phyloP scores from a whole-genome alignment of 2,797 vertebrate species.

The Semaprochilodus insignis region DNA sequence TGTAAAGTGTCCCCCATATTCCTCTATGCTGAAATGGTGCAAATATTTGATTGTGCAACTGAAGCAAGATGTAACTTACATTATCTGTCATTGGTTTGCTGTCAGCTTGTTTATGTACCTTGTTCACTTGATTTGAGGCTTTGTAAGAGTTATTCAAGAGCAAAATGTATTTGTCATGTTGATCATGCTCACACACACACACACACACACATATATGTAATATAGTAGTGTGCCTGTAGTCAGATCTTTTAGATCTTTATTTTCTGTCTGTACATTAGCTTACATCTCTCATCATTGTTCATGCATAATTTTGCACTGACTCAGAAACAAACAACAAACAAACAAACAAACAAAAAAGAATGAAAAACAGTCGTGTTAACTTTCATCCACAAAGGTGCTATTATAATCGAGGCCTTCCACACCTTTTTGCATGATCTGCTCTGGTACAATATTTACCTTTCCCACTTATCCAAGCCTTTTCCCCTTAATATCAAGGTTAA shows the following conservation, averaged over 20 bases:
- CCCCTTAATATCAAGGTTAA: slow-evolving; percentile 71
- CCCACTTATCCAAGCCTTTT: slow-evolving; percentile 71
- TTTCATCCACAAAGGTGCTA: slow-evolving; percentile 85
- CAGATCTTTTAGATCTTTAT: slow-evolving; percentile 7
- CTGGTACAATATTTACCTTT: slow-evolving; percentile 67
- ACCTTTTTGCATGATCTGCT: slow-evolving; percentile 83
- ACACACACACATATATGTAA: not conserved
- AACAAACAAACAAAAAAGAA: slow-evolving; percentile 3
- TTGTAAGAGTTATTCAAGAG: slow-evolving; percentile 25
- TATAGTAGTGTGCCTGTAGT: slow-evolving; percentile 1
- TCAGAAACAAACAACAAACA: slow-evolving; percentile 51
- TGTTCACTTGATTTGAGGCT: slow-evolving; percentile 19
- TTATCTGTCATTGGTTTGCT: slow-evolving; percentile 19
- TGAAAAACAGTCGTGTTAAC: slow-evolving; percentile 75
- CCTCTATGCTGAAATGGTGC: not conserved
- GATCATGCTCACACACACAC: not conserved
- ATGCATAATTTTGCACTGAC: slow-evolving; percentile 84
- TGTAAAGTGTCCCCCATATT: not conserved
- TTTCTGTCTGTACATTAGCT: slow-evolving; percentile 82
- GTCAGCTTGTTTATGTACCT: slow-evolving; percentile 29
- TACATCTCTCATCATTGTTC: slow-evolving; percentile 57
- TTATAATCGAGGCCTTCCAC: slow-evolving; percentile 82
- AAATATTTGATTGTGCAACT: slow-evolving; percentile 10
- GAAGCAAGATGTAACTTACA: slow-evolving; percentile 16
- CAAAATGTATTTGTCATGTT: not conserved